Evolutionary conservation across 1,140 invertebrate species (phyloP), one percentile per base, ranked within the genome.

Genomic region (Adelges cooleyi): DNA sequence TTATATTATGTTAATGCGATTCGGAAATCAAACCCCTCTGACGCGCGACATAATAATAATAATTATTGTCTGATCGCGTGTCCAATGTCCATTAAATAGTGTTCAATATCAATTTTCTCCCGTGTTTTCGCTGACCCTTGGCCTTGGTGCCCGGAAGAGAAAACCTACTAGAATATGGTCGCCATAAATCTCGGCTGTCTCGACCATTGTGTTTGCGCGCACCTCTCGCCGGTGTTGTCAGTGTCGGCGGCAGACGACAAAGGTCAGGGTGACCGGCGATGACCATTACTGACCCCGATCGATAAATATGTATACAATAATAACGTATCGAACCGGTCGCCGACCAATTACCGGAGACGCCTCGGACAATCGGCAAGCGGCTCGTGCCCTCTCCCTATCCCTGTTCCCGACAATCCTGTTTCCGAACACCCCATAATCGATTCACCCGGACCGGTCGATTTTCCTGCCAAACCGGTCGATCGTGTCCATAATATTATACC

Each of bases 341-440:
- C 54, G n/a, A n/a, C 42, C 56, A 62, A 62, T 62, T 62, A 62
- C n/a, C 56, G 17, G 25, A 62, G 56, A 62, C 56, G 56, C 56
- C 56, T 62, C 42, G 29, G 42, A 46, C 56, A 22, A 59, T 13
- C 53, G 36, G 53, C 53, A 25, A 36, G 53, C 27, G 42, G 40
- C 27, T 23, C 25, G 2, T 17, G 13, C 42, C 18, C 25, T 40
- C n/a, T n/a, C n/a, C n/a, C n/a, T n/a, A n/a, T n/a, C n/a, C n/a
- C n/a, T n/a, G n/a, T n/a, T n/a, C n/a, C n/a, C n/a, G n/a, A n/a
- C n/a, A n/a, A n/a, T n/a, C n/a, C 8, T 5, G 15, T n/a, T 44
- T 3, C 40, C 40, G 40, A 15, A 44, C 40, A 15, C 40, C 20
- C 38, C 53, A 33, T n/a, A n/a, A 3, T 27, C 36, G 9, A 13